These are phyloP conservation scores for Squalus acanthias DNA, from an alignment of 2,797 vertebrate species.

Conservation along the genomic window DNA sequence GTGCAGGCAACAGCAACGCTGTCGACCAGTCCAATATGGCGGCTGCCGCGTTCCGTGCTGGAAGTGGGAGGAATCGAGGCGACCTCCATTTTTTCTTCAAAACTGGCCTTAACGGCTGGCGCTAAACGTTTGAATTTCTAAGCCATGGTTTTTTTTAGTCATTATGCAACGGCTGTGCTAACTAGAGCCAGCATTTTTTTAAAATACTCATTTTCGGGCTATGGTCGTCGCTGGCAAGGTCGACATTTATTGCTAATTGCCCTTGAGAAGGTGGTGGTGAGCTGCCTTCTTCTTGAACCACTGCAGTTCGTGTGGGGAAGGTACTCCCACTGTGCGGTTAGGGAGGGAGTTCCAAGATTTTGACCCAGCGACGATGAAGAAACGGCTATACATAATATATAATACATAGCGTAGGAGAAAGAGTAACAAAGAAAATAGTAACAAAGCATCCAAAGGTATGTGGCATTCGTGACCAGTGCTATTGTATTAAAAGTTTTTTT, in stretches of 20 bases:
- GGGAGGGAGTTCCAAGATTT: not conserved
- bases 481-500: not conserved
- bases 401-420: not conserved
- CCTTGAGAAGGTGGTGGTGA: not conserved
- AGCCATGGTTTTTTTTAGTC: not conserved
- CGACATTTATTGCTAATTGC: not conserved
- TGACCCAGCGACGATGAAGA: not conserved
- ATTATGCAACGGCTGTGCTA: not conserved
- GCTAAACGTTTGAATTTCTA: no score
- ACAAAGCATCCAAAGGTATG: not conserved
- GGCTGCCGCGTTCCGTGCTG: no score
- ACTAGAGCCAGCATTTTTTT: not conserved
- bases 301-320: not conserved
- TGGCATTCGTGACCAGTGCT: not conserved
- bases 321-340: not conserved
- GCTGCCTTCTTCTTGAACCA: not conserved
- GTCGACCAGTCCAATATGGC: no score
- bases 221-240: not conserved
- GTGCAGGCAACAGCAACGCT: no score
- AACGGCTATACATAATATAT: not conserved
- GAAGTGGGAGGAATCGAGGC: no score
- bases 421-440: not conserved
- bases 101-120: no score
- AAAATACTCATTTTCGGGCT: not conserved
- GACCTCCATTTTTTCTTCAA: no score